Evolutionary conservation across 2,888 invertebrate species (phyloP).

Genomic region (Oasisia sp.): DNA sequence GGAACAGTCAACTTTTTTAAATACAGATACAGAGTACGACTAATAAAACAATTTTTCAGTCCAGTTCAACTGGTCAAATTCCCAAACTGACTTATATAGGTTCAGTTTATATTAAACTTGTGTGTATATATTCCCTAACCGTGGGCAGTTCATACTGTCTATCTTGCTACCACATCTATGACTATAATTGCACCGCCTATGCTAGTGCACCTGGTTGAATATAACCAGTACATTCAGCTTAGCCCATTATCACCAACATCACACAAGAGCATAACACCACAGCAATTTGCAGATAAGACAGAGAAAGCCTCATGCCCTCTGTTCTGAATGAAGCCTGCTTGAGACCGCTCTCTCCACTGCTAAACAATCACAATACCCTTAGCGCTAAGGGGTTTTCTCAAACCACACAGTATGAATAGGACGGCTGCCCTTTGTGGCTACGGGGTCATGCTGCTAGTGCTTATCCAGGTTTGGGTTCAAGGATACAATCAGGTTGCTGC

Average conservation of each 20-base stretch:
- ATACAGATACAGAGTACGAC: too few species aligned
- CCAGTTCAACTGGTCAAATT: background rate
- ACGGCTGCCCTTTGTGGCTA: background rate
- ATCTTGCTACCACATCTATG: background rate
- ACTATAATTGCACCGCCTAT: background rate
- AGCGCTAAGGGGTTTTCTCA: background rate
- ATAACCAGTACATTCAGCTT: background rate
- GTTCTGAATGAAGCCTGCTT: background rate
- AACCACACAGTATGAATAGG: background rate
- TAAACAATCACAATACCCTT: background rate
- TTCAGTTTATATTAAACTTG: background rate
- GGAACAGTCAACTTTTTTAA: too few species aligned
- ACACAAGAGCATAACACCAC: background rate
- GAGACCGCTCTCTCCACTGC: background rate
- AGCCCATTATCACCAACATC: background rate
- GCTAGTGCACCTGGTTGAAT: background rate
- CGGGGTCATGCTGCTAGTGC: background rate
- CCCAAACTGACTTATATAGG: background rate
- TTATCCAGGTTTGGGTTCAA: background rate
- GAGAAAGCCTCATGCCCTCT: background rate
- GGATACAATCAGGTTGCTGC: too few species aligned
- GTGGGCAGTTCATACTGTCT: background rate
- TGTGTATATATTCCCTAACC: background rate
- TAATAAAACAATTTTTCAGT: too few species aligned
- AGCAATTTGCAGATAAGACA: background rate